Percentiles rank a stretch among this genome's conserved stretches.
phyloP scores from a whole-genome alignment of 2,113 vertebrate genomes.

The Psettodes erumei region DNA sequence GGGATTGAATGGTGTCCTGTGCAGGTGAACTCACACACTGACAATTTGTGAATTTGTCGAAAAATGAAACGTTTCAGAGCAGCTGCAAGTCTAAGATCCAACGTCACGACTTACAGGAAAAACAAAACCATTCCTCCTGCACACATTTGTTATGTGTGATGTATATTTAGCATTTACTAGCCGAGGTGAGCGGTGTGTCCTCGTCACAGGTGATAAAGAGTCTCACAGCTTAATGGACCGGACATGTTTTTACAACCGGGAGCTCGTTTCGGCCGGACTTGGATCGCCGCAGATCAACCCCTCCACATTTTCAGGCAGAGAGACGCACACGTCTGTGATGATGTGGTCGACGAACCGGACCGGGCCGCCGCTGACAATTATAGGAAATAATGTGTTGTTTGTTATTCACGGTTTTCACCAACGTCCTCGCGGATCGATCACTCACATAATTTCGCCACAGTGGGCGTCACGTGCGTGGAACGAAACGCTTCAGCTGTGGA shows the following conservation, averaged over 20 bases:
- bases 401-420: neutral
- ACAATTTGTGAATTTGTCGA: neutral
- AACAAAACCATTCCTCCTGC: neutral
- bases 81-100: too few species aligned
- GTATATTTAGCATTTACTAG: neutral
- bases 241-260: neutral
- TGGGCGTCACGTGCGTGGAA: too few species aligned
- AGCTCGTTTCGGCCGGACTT: neutral
- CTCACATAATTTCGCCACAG: too few species aligned
- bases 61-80: too few species aligned
- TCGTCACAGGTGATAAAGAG: neutral
- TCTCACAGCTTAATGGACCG: neutral
- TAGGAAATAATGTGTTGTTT: neutral
- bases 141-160: neutral
- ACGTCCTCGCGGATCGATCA: neutral
- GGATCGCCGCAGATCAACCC: neutral
- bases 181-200: neutral
- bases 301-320: neutral
- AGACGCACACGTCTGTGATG: too few species aligned
- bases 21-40: neutral
- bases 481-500: conserved; percentile 8
- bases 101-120: too few species aligned
- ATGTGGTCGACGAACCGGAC: too few species aligned
- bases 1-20: neutral
- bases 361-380: too few species aligned